These are phyloP conservation scores for Eumerus sabulonum DNA, from an alignment of 2,888 invertebrate genomes.

Conservation along the genomic window DNA sequence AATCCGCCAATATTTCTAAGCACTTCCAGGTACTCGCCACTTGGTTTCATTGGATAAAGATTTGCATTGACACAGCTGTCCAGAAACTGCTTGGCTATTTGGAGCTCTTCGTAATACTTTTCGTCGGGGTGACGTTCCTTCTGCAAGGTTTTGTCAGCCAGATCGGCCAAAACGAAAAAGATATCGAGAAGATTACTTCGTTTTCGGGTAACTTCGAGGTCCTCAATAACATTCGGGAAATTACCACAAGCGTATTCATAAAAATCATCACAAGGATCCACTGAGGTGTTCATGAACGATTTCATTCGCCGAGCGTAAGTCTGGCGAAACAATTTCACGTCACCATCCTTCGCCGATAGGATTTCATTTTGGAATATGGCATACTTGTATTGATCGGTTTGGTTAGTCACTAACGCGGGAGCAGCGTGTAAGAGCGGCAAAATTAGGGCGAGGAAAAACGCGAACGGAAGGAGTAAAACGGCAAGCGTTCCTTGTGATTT, in stretches of 20 bases:
- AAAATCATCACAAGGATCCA: slow-evolving; percentile 75
- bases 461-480: too few relatives aligned
- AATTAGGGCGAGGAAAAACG: too few relatives aligned
- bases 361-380: slow-evolving; percentile 63
- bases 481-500: too few relatives aligned
- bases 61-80: slow-evolving; percentile 72
- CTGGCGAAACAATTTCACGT: slow-evolving; percentile 57
- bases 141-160: slow-evolving; percentile 69
- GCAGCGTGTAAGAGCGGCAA: too few relatives aligned
- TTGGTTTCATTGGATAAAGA: slow-evolving; percentile 72
- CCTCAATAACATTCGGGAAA: slow-evolving; percentile 73
- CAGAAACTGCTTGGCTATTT: slow-evolving; percentile 73
- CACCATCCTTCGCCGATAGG: slow-evolving; percentile 35
- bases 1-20: slow-evolving; percentile 75
- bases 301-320: slow-evolving; percentile 73
- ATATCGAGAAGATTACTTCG: slow-evolving; percentile 74
- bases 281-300: slow-evolving; percentile 46
- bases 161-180: slow-evolving; percentile 70
- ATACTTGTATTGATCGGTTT: too few relatives aligned
- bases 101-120: slow-evolving; percentile 71
- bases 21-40: slow-evolving; percentile 73
- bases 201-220: slow-evolving; percentile 70
- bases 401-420: too few relatives aligned
- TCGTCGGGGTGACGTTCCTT: slow-evolving; percentile 60
- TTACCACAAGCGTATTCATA: slow-evolving; percentile 77